Conservation (phyloP, 2,888 invertebrate genomes). For the Cacoxenus indagator region DNA sequence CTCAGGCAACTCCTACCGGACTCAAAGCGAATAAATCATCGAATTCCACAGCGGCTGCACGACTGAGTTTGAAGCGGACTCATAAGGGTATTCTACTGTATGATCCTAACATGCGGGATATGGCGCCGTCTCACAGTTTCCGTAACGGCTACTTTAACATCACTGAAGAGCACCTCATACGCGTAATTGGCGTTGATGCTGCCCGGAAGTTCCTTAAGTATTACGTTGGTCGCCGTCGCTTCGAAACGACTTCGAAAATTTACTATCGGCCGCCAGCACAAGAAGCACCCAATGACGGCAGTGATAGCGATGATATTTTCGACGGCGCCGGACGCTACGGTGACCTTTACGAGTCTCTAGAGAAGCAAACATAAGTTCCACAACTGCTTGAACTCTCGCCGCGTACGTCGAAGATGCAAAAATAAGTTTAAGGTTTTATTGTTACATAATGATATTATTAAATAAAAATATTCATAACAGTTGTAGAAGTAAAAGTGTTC, state of each 20-base stretch:
- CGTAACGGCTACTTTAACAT: slow-evolving; percentile 46
- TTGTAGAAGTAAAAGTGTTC: slow-evolving; percentile 10
- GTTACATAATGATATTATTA: slow-evolving; percentile 52
- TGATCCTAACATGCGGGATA: slow-evolving; percentile 34
- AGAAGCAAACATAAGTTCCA: background rate
- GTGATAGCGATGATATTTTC: slow-evolving; percentile 54
- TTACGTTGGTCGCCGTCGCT: slow-evolving; percentile 53
- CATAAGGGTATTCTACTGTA: slow-evolving; percentile 53
- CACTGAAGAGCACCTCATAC: slow-evolving; percentile 53
- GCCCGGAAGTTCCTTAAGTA: slow-evolving; percentile 58
- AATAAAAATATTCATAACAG: slow-evolving; percentile 17
- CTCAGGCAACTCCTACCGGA: background rate
- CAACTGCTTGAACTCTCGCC: background rate
- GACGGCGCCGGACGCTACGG: slow-evolving; percentile 46
- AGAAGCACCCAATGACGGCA: slow-evolving; percentile 32
- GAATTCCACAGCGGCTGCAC: background rate
- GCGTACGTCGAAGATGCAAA: no score
- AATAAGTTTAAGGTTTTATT: slow-evolving; percentile 53
- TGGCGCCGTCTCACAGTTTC: slow-evolving; percentile 20
- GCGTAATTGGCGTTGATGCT: slow-evolving; percentile 50
- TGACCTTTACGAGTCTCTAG: slow-evolving; percentile 41
- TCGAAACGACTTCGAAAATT: slow-evolving; percentile 52
- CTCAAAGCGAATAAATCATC: slow-evolving; percentile 26
- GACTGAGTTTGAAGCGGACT: background rate
- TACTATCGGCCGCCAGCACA: slow-evolving; percentile 57